Percentiles rank a stretch among this genome's conserved stretches.
phyloP scores from a whole-genome alignment of 2,113 vertebrate species.

The Leiothrix lutea region DNA sequence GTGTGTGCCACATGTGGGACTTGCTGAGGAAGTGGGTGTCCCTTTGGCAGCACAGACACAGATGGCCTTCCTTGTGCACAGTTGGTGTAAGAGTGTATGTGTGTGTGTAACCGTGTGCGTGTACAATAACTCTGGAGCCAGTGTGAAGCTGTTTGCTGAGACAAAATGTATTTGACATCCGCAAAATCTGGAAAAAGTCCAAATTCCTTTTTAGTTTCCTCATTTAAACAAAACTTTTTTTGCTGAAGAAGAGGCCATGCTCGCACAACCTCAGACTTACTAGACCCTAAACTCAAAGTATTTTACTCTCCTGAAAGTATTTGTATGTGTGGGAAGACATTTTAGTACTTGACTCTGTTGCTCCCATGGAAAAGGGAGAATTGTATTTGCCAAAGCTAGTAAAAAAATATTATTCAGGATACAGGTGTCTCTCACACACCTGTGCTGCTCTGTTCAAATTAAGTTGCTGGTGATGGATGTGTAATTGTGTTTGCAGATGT shows the following conservation, averaged over 20 bases:
- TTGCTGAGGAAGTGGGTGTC: not conserved
- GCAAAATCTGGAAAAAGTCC: not conserved
- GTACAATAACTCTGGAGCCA: not conserved
- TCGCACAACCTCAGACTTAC: not conserved
- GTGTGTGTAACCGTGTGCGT: not conserved
- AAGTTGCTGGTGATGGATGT: slow-evolving; percentile 13
- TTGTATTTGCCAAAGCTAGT: not conserved
- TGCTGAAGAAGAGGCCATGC: not conserved
- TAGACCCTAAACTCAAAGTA: not conserved
- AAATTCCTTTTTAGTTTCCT: not conserved
- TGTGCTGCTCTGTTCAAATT: slow-evolving; percentile 2
- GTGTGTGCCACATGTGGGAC: not conserved
- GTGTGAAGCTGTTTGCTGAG: not conserved
- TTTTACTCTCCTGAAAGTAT: not conserved
- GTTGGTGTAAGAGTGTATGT: not conserved
- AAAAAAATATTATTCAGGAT: not conserved
- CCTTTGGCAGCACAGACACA: not conserved
- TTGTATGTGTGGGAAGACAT: not conserved
- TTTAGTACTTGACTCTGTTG: not conserved
- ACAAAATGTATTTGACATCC: not conserved
- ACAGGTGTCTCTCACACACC: slow-evolving; percentile 21
- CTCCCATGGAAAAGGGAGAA: not conserved
- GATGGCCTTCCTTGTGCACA: not conserved
- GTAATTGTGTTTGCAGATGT: not conserved
- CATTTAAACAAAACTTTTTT: not conserved